Evolutionary conservation across 2,113 vertebrate genomes (phyloP).

Genomic region (Oncorhynchus mykiss): DNA sequence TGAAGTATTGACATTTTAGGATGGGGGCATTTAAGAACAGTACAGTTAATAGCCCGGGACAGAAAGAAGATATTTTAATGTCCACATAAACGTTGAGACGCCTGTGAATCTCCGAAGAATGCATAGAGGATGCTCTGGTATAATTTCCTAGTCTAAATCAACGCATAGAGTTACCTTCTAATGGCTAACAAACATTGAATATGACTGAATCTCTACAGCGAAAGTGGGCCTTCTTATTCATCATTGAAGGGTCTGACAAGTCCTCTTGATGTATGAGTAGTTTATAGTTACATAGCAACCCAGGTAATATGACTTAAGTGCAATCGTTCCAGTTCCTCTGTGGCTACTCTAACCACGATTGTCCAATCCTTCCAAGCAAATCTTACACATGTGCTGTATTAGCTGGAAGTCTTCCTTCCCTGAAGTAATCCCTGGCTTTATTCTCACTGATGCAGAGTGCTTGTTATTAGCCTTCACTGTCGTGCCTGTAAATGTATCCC

Average conservation of each 20-base stretch:
- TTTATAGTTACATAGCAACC: no score
- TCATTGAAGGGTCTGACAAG: not conserved
- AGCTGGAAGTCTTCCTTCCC: no score
- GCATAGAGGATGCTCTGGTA: not conserved
- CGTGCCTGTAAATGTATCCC: no score
- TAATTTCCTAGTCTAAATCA: conserved; percentile 10
- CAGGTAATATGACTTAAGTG: no score
- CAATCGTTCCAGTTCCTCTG: no score
- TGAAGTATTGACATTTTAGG: not conserved
- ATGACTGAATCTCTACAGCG: not conserved
- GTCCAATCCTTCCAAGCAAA: no score
- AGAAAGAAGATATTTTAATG: conserved; percentile 7
- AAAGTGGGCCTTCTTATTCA: not conserved
- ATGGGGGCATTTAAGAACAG: conserved; percentile 1
- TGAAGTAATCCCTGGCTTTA: no score
- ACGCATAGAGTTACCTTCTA: conserved; percentile 4
- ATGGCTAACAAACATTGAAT: not conserved
- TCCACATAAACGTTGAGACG: conserved; percentile 1
- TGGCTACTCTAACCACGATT: no score
- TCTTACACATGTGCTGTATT: no score
- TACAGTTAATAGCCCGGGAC: not conserved
- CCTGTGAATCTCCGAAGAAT: not conserved
- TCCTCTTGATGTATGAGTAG: no score
- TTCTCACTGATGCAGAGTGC: no score
- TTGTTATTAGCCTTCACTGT: no score